Base-by-base conservation (phyloP, 2,797 vertebrate species). In the Neostethus bicornis region DNA sequence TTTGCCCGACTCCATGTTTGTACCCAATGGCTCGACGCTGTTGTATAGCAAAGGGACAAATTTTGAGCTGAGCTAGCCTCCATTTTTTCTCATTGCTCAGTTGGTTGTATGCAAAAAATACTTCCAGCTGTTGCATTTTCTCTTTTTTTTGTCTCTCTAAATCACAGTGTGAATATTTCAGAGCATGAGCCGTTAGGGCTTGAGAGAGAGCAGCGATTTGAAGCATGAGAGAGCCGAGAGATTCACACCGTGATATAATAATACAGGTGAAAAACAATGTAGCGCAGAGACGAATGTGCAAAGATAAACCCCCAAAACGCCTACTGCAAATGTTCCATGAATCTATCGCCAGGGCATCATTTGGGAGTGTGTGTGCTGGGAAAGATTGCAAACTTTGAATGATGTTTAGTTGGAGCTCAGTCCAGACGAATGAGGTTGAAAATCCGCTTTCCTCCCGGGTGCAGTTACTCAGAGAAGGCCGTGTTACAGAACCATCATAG, bases 381-480 rank as follows among this genome's bases (percentile, higher is more conserved):
- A 50, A 28, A 58, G 75, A 56, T 28, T 50, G 75, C 73, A 61
- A 77, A 73, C 57, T 74, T 77, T 84, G 80, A 85, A 62, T 79
- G 79, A 86, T 85, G 77, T 79, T 80, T 75, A 75, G 68, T 66
- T 63, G 75, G 55, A 85, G 79, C 70, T 79, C 61, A 77, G 72
- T 56, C 54, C 81, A 63, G 74, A 54, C 70, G 87, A 80, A 83
- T 74, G 75, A 75, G 79, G 75, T 82, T 73, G 70, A 72, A 81
- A 83, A 85, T 85, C 81, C 54, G 17, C 70, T 66, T 77, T 81
- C 80, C 81, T 81, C 86, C 52, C 16, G 68, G 78, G 86, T 70
- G 69, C 70, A 77, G 71, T 81, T 83, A 70, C 80, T 81, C 80
- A 59, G 66, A 76, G 76, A 44, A 19, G n/a, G n/a, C 48, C 51